These are phyloP conservation scores for Drosophila repleta DNA, from an alignment of 1,140 invertebrate genomes.

Conservation along the genomic window DNA sequence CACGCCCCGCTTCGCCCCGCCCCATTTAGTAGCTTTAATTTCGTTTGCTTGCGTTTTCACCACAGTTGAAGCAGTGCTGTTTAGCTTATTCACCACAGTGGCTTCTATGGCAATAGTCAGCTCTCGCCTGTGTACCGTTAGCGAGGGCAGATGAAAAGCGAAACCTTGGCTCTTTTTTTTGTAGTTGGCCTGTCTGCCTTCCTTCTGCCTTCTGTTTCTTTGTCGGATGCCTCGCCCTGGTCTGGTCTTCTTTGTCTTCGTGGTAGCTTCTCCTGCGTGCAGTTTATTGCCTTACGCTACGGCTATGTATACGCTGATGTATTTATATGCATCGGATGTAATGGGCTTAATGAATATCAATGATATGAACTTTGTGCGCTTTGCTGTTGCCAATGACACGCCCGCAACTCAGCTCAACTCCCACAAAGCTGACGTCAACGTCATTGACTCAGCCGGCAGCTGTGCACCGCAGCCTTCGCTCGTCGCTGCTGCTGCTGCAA, in stretches of 20 bases:
- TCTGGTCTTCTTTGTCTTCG: constrained; percentile 43
- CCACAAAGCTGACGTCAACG: constrained; percentile 31
- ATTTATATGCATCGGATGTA: constrained; percentile 7
- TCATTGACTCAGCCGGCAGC: constrained; percentile 10
- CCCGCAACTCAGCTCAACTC: constrained; percentile 6
- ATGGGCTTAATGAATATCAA: constrained; percentile 30
- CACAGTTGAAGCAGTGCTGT: constrained; percentile 31
- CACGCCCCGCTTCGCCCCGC: constrained; percentile 21
- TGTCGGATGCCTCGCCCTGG: constrained; percentile 54
- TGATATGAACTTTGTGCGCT: constrained; percentile 11
- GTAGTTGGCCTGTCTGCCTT: constrained; percentile 34
- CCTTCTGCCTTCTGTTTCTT: constrained; percentile 25
- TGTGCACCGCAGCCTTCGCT: constrained; percentile 18
- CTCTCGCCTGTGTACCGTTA: constrained; percentile 51
- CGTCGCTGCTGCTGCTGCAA: constrained; percentile 26
- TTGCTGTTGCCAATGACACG: constrained; percentile 22
- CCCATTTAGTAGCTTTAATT: constrained; percentile 32
- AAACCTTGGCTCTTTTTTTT: constrained; percentile 55
- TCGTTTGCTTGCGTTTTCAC: constrained; percentile 23
- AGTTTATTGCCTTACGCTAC: constrained; percentile 60
- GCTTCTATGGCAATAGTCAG: constrained; percentile 51
- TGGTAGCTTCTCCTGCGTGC: constrained; percentile 39
- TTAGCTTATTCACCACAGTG: constrained; percentile 66
- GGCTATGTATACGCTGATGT: background rate
- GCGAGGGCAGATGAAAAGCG: constrained; percentile 69